phyloP scores from a whole-genome alignment of 2,888 invertebrate genomes.

The Drosophila fulvimacula region DNA sequence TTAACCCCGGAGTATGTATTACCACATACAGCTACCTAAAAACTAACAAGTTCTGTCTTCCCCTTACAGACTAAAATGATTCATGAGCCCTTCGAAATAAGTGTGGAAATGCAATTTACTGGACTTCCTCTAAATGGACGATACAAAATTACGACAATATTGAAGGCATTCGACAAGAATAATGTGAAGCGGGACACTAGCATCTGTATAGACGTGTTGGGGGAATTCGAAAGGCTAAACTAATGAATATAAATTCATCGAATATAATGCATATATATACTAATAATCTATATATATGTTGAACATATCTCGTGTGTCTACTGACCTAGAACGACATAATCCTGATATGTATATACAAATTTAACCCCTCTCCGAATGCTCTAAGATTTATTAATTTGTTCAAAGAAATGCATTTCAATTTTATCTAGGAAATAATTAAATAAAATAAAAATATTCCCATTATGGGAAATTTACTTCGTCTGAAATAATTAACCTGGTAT shows the following conservation, averaged over 20 bases:
- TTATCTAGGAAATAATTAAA: too few species aligned
- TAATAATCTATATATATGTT: too few species aligned
- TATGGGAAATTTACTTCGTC: too few species aligned
- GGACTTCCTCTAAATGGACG: constrained; percentile 1
- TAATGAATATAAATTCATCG: not conserved
- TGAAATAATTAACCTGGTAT: too few species aligned
- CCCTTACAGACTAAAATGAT: constrained; percentile 20
- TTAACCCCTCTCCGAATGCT: too few species aligned
- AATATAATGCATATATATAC: not conserved
- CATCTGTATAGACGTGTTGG: not conserved
- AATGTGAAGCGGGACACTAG: not conserved
- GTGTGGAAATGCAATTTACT: not conserved
- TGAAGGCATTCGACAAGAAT: not conserved
- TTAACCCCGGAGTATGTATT: constrained; percentile 34
- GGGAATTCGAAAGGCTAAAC: not conserved
- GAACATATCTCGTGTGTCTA: too few species aligned
- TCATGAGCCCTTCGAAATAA: not conserved
- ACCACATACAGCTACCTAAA: too few species aligned
- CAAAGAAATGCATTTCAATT: too few species aligned
- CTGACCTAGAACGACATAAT: too few species aligned
- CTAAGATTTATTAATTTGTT: too few species aligned
- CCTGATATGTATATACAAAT: too few species aligned
- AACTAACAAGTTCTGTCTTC: not conserved
- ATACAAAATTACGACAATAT: not conserved
- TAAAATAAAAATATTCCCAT: too few species aligned